phyloP scores from a whole-genome alignment of 2,888 invertebrate species.

The Caradrina kadenii region DNA sequence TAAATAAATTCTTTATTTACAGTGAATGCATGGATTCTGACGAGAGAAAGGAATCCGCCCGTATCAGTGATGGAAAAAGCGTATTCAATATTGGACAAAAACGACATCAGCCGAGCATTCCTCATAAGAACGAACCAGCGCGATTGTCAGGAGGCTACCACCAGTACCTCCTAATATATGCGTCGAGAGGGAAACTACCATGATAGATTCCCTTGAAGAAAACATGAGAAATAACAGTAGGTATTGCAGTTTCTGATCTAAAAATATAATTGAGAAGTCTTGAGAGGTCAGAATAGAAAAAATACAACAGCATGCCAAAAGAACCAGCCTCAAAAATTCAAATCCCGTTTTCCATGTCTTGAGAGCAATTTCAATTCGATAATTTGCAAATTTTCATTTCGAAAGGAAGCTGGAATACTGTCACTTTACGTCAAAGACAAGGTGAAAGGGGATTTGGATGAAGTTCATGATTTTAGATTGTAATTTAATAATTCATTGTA shows the following conservation, averaged over 20 bases:
- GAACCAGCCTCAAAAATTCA: no score
- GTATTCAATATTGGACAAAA: slow-evolving; percentile 89
- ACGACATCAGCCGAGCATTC: slow-evolving; percentile 89
- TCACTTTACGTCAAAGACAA: neutral
- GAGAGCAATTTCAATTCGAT: no score
- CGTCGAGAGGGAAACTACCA: neutral
- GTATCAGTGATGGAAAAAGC: slow-evolving; percentile 90
- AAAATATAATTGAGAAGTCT: neutral
- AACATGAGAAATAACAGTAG: neutral
- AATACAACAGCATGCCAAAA: neutral
- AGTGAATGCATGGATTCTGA: slow-evolving; percentile 92
- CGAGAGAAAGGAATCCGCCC: slow-evolving; percentile 91
- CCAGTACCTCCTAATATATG: neutral
- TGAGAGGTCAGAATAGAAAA: neutral
- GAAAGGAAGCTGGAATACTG: neutral
- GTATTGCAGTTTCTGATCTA: neutral
- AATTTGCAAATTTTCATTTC: no score
- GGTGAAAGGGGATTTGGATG: no score
- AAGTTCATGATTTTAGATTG: no score
- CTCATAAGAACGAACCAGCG: slow-evolving; percentile 92
- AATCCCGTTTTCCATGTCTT: no score
- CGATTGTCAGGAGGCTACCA: slow-evolving; percentile 83
- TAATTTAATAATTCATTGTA: no score
- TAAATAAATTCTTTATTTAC: slow-evolving; percentile 56
- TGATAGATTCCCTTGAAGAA: no score